Evolutionary conservation across 2,797 vertebrate species (phyloP).

Genomic region (Myotis pilosus): DNA sequence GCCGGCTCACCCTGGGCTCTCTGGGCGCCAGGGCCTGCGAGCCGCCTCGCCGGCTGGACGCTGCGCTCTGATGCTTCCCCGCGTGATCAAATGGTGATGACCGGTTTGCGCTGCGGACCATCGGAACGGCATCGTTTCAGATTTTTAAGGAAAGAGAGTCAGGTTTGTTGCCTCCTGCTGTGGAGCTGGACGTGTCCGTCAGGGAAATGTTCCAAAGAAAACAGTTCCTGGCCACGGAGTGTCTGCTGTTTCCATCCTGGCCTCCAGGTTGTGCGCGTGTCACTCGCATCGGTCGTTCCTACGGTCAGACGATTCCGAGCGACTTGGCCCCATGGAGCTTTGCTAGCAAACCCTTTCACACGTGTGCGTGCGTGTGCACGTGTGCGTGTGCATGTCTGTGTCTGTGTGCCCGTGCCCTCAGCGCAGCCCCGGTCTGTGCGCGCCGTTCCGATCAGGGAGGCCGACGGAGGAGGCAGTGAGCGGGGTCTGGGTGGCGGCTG

Average conservation of each 20-base stretch:
- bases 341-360: too few species aligned
- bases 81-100: rapidly evolving
- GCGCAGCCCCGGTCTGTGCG: neutral
- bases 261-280: rapidly evolving
- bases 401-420: too few species aligned
- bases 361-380: rapidly evolving
- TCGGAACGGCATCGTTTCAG: neutral
- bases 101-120: rapidly evolving
- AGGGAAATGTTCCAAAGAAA: neutral
- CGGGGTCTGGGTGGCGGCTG: too few species aligned
- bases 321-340: rapidly evolving
- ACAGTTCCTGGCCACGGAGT: rapidly evolving
- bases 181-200: neutral
- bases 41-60: neutral
- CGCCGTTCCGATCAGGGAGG: neutral
- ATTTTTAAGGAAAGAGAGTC: neutral
- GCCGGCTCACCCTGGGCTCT: neutral
- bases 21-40: too few species aligned
- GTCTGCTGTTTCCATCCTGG: rapidly evolving
- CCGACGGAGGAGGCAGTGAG: too few species aligned
- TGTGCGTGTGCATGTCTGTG: too few species aligned
- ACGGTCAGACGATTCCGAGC: neutral
- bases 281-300: rapidly evolving
- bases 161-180: neutral
- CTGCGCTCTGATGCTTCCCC: neutral